Evolutionary conservation across 2,797 vertebrate genomes (phyloP).

Genomic region (Syncerus caffer): DNA sequence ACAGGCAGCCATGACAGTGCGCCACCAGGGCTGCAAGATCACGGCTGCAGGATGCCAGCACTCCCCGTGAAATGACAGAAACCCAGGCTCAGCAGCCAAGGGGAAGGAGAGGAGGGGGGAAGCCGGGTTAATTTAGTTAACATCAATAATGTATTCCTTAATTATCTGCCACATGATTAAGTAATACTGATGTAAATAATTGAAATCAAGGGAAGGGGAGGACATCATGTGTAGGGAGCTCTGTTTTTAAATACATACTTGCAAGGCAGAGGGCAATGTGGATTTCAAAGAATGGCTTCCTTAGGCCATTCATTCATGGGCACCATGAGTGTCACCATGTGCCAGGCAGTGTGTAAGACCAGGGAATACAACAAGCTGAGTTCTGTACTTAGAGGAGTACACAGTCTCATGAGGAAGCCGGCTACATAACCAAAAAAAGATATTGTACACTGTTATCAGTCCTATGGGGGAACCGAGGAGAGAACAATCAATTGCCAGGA

Average conservation of each 20-base stretch:
- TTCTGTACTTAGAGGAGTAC: neutral
- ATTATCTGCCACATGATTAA: constrained; percentile 78
- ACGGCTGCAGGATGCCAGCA: neutral
- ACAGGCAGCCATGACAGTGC: accelerated
- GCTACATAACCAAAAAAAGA: neutral
- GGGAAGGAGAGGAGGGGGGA: constrained; percentile 39
- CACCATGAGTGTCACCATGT: neutral
- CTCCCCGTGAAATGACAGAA: neutral
- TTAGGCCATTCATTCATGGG: neutral
- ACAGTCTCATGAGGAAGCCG: neutral
- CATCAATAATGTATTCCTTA: constrained; percentile 79
- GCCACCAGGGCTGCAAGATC: neutral
- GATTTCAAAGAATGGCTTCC: constrained; percentile 27
- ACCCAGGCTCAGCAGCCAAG: neutral
- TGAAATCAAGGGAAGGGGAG: constrained; percentile 67
- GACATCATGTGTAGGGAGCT: neutral
- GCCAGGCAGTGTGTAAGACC: neutral
- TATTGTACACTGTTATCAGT: neutral
- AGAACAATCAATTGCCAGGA: neutral
- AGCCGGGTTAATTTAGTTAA: constrained; percentile 71
- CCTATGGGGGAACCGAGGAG: neutral
- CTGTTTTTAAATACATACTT: constrained; percentile 49
- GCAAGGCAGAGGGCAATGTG: constrained; percentile 31
- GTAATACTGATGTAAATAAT: constrained; percentile 77
- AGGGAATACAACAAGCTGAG: neutral